A percentile compares a stretch with the other conserved stretches of the same genome.
Conservation (phyloP, 2,888 invertebrate genomes). For the Ophioninae sp. region DNA sequence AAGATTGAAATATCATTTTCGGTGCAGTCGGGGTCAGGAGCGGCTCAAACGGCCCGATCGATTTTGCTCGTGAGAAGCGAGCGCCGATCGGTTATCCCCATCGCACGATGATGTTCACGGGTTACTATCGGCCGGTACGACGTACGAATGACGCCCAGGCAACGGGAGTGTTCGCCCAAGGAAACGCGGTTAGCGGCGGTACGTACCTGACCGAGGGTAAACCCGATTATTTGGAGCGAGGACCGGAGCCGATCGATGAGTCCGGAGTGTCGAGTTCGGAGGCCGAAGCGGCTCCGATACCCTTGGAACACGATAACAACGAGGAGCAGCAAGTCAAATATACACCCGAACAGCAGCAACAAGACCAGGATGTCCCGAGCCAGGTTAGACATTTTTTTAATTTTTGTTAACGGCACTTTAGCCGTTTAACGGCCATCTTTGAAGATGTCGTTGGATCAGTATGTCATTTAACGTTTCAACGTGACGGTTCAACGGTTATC, state of each 20-base stretch:
- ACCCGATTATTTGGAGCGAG: conserved; percentile 69
- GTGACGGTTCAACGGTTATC: too few relatives aligned
- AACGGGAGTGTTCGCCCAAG: conserved; percentile 76
- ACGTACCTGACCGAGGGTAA: conserved; percentile 70
- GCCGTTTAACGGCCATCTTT: neutral
- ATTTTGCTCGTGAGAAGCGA: conserved; percentile 71
- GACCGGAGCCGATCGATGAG: conserved; percentile 72
- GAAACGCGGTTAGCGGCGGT: conserved; percentile 76
- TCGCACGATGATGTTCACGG: conserved; percentile 77
- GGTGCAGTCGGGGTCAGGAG: conserved; percentile 69
- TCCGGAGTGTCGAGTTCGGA: conserved; percentile 74
- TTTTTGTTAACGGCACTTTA: neutral
- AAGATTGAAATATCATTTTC: neutral
- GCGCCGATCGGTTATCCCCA: conserved; percentile 70
- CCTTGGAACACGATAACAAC: conserved; percentile 62
- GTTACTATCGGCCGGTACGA: conserved; percentile 75
- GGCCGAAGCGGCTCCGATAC: conserved; percentile 72
- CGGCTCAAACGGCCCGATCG: conserved; percentile 68
- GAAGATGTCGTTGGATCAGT: neutral
- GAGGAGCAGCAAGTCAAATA: conserved; percentile 58
- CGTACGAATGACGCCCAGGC: conserved; percentile 70
- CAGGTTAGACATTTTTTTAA: conserved; percentile 26
- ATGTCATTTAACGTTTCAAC: too few relatives aligned
- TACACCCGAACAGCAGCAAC: conserved; percentile 26
- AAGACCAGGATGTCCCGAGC: conserved; percentile 29